Conservation (phyloP, 2,888 invertebrate species). For the Patella pellucida region DNA sequence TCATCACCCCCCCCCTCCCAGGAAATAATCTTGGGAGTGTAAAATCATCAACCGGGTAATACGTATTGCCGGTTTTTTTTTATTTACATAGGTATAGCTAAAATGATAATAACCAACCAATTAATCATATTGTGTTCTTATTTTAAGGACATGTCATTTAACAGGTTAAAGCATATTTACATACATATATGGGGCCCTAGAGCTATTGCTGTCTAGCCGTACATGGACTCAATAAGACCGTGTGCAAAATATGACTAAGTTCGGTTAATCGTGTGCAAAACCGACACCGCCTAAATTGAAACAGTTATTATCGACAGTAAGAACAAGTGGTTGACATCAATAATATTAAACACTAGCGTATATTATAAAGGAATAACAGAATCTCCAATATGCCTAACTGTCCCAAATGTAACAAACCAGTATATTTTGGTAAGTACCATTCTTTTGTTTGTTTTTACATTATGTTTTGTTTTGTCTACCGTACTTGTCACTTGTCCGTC, state of each 20-base stretch:
- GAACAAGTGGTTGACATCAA: neutral
- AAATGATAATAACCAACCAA: too few relatives aligned
- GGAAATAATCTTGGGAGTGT: too few relatives aligned
- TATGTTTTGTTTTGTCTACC: too few relatives aligned
- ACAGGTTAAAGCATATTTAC: too few relatives aligned
- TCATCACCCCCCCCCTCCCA: too few relatives aligned
- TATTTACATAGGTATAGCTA: too few relatives aligned
- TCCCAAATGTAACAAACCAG: slow-evolving; percentile 63
- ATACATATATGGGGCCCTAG: too few relatives aligned
- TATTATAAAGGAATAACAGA: neutral
- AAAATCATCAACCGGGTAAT: too few relatives aligned
- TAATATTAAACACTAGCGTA: neutral
- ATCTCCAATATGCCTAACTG: slow-evolving; percentile 62
- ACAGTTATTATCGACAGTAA: neutral
- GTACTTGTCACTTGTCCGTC: too few relatives aligned
- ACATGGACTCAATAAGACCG: neutral
- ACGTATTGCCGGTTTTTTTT: too few relatives aligned
- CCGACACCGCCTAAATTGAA: neutral
- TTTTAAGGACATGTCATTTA: neutral
- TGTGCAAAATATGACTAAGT: slow-evolving; percentile 16
- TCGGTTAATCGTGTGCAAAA: slow-evolving; percentile 15
- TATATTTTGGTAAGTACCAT: slow-evolving; percentile 62
- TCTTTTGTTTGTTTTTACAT: too few relatives aligned
- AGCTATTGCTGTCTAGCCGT: too few relatives aligned
- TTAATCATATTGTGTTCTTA: neutral